Evolutionary conservation across 2,113 vertebrate genomes (phyloP), one percentile per base, ranked within the genome.

Genomic region (Python bivittatus): DNA sequence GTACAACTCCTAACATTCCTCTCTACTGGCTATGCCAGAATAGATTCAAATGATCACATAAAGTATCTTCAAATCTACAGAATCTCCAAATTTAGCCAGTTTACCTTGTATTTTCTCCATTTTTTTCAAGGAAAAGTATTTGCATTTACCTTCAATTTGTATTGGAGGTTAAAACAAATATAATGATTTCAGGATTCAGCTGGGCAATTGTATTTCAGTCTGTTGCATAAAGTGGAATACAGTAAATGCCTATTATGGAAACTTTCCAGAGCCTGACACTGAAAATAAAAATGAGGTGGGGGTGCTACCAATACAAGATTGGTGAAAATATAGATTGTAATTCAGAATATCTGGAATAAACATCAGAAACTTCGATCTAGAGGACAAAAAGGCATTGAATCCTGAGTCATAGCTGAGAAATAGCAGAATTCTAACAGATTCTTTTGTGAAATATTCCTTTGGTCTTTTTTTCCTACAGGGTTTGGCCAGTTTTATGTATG

Each of bases 121-220:
- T 29, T 44, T n/a, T 5, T 52, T 12, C 52, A 0, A 52, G 48
- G 92, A 88, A 88, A 42, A 17, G 0, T 0, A 0, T 53, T 60
- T 90, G 64, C 29, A 3, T 83, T 60, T 88, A 48, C 38, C 23
- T 15, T 86, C 88, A 91, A 90, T 83, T 85, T 92, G 92, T 54
- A 11, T 1, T n/a, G 0, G 84, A 2, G 84, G 22, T 33, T 53
- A 54, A 88, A 33, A 89, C 1, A 53, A 61, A 4, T 12, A 1
- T 48, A 15, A 33, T 64, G 57, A 68, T 58, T 44, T 44, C 44
- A 44, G 44, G 44, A 44, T 44, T 44, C 44, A 44, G 44, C 44
- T 44, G 44, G 44, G 44, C 44, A 44, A 44, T 44, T 3, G 44
- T 44, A 44, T 44, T 44, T 44, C 44, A 44, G 44, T 44, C 44